Conservation (phyloP, 2,797 vertebrate genomes). For the Phoeniculus purpureus region DNA sequence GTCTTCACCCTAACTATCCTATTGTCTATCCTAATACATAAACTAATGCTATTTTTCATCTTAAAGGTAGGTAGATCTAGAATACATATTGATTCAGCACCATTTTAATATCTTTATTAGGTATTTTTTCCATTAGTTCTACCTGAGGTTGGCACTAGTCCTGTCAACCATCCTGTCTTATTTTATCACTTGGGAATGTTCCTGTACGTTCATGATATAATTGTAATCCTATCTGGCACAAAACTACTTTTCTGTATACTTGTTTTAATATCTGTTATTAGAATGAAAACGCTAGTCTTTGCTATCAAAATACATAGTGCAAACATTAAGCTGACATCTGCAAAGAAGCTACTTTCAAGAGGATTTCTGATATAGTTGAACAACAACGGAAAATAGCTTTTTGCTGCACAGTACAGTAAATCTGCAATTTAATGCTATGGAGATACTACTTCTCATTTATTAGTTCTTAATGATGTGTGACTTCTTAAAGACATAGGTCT, state of each 20-base stretch:
- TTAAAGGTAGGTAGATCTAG: neutral
- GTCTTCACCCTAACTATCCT: neutral
- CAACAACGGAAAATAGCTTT: neutral
- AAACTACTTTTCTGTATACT: neutral
- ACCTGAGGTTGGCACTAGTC: neutral
- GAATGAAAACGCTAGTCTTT: neutral
- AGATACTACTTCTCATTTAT: neutral
- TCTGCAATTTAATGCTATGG: neutral
- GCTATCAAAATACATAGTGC: neutral
- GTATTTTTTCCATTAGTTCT: neutral
- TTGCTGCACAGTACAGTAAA: neutral
- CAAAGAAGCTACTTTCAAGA: neutral
- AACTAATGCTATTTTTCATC: neutral
- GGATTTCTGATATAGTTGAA: neutral
- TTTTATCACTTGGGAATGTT: neutral
- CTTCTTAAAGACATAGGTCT: neutral
- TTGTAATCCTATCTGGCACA: neutral
- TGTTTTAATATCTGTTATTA: neutral
- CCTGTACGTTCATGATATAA: neutral
- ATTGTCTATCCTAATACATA: neutral
- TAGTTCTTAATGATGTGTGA: neutral
- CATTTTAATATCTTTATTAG: neutral
- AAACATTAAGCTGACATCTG: neutral
- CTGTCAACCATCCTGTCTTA: neutral
- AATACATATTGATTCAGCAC: neutral